Evolutionary conservation across 1,140 invertebrate species (phyloP).

Genomic region (Pomacea maculata): DNA sequence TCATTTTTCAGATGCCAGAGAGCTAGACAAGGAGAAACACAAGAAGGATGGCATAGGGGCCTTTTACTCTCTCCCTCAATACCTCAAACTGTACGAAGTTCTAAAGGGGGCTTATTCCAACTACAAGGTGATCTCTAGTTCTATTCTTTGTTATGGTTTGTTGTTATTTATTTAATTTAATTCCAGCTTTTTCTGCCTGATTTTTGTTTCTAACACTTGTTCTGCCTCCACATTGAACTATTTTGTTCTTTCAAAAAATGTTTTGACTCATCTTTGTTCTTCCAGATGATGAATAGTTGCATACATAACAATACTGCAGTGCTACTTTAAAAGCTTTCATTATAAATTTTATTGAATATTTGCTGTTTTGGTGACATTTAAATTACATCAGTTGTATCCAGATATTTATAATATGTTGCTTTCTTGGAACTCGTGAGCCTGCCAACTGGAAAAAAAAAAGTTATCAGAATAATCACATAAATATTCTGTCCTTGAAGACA

Average conservation of each 20-base stretch:
- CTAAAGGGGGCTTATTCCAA: conserved; percentile 80
- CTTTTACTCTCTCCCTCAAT: conserved; percentile 77
- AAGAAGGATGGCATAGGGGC: conserved; percentile 69
- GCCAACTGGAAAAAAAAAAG: too few species aligned
- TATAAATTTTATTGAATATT: background rate
- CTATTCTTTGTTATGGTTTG: background rate
- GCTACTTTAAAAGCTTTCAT: too few species aligned
- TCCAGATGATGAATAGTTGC: too few species aligned
- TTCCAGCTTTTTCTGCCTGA: too few species aligned
- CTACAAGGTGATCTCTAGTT: conserved; percentile 73
- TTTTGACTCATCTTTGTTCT: background rate
- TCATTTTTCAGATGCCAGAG: conserved; percentile 41
- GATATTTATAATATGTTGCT: background rate
- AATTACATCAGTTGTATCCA: background rate
- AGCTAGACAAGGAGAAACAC: conserved; percentile 57
- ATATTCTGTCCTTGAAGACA: conserved; percentile 67
- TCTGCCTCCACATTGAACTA: too few species aligned
- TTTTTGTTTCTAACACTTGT: background rate
- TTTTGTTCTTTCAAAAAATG: background rate
- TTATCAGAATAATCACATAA: background rate
- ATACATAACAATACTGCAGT: too few species aligned
- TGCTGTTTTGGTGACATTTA: background rate
- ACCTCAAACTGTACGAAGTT: conserved; percentile 80
- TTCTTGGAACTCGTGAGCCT: background rate
- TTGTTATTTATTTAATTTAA: background rate